Base-by-base conservation (phyloP, 2,797 vertebrate species). In the Oreochromis mossambicus region DNA sequence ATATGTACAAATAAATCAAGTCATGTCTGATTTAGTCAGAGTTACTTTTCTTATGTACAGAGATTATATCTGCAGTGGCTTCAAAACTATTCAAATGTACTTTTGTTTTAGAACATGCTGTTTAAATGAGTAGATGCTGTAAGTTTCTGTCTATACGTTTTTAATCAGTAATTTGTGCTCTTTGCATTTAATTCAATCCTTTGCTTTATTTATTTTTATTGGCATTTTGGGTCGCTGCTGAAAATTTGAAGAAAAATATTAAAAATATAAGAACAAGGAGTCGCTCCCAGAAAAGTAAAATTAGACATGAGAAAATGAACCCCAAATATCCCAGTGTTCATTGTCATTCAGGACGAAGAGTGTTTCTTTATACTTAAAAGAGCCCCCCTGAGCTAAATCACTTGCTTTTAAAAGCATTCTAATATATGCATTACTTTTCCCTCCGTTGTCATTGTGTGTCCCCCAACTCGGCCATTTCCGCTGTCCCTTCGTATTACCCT, bases 341-440 rank as follows among this genome's bases (percentile, higher is more conserved):
- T 80, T 85, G 78, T 89, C 80, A 89, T 90, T 91, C 83, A 81
- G 82, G 11, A 21, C 46, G 6, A 78, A 78, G 52, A 80, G 10
- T 80, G 63, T 84, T 83, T 86, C 36, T 76, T 24, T 66, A n/a
- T 43, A 76, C 21, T 17, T 77, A 56, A 11, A 19, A 41, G 26
- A 61, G 26, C 3, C 14, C 58, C 13, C 34, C 54, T 77, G 66
- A 82, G 87, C 58, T 52, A 81, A 90, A 87, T 85, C 61, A 51
- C 58, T 61, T 56, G 78, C 79, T 81, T 91, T 85, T 88, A 89
- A 93, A 92, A 89, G 80, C 85, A 63, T 85, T 91, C 68, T 91
- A 86, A 94, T 91, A 78, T 88, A 93, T 94, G 82, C 92, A 92
- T 92, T 92, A 85, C 84, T 90, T 92, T 88, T 78, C 79, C 84